phyloP scores from a whole-genome alignment of 2,113 vertebrate species.

The Pandion haliaetus region DNA sequence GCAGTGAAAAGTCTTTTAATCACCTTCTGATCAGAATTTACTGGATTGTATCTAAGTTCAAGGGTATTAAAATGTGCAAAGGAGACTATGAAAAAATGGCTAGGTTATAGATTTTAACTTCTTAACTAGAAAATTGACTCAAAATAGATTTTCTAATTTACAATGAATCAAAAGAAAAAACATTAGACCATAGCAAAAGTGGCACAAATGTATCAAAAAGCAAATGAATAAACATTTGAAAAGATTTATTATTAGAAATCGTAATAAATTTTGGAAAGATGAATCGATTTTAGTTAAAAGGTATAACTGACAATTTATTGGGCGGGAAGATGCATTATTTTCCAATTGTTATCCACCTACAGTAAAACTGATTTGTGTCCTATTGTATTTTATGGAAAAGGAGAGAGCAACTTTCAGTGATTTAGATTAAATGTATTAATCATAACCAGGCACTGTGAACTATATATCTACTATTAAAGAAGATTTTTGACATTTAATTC shows the following conservation, averaged over 20 bases:
- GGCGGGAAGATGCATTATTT: constrained; percentile 99
- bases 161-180: constrained; percentile 93
- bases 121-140: constrained; percentile 96
- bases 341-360: constrained; percentile 98
- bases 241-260: constrained; percentile 96
- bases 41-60: constrained; percentile 76
- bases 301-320: constrained; percentile 99
- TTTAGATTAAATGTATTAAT: constrained; percentile 99
- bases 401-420: constrained; percentile 97
- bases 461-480: constrained; percentile 98
- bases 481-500: constrained; percentile 99
- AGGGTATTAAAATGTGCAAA: constrained; percentile 82
- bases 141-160: constrained; percentile 99
- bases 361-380: constrained; percentile 99
- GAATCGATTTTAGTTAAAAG: constrained; percentile 99
- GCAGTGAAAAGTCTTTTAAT: constrained; percentile 73
- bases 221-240: constrained; percentile 99
- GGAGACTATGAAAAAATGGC: constrained; percentile 74
- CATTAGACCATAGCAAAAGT: constrained; percentile 97
- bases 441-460: constrained; percentile 98
- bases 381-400: constrained; percentile 99
- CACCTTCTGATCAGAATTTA: constrained; percentile 73
- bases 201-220: constrained; percentile 99
- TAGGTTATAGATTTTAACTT: constrained; percentile 87
- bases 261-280: constrained; percentile 97